Conservation (phyloP, 2,888 invertebrate genomes). For the Drosophila putrida region DNA sequence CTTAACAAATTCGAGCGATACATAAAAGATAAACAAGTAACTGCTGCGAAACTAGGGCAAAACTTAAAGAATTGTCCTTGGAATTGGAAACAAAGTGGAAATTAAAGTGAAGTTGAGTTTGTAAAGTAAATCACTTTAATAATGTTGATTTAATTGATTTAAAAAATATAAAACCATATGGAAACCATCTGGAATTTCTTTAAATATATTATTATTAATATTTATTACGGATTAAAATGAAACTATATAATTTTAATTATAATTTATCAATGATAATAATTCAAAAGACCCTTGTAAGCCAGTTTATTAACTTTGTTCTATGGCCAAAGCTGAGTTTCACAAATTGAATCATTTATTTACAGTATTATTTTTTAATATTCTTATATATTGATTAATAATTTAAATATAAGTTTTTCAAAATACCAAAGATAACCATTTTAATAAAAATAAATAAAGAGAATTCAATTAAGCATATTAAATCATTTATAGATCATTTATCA, state of each 20-base stretch:
- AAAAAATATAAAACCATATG: neutral
- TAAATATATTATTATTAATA: too few relatives aligned
- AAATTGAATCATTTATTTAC: too few relatives aligned
- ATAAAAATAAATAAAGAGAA: neutral
- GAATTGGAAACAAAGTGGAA: neutral
- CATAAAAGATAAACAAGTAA: slow-evolving; percentile 18
- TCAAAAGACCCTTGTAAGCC: too few relatives aligned
- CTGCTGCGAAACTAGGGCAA: slow-evolving; percentile 62
- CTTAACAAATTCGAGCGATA: slow-evolving; percentile 16
- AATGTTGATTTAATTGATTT: too few relatives aligned
- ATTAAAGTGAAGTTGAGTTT: slow-evolving; percentile 5
- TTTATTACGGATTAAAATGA: too few relatives aligned
- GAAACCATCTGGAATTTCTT: too few relatives aligned
- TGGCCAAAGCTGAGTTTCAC: too few relatives aligned
- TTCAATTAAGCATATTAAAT: neutral
- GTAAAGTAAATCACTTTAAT: neutral
- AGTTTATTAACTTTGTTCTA: too few relatives aligned
- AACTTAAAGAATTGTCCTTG: slow-evolving; percentile 53
- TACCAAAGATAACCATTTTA: neutral
- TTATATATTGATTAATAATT: too few relatives aligned
- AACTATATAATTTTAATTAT: too few relatives aligned
- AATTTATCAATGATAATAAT: too few relatives aligned
- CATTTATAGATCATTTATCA: neutral
- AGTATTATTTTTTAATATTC: too few relatives aligned
- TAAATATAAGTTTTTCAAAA: neutral